phyloP scores from a whole-genome alignment of 1,140 invertebrate genomes.

The Cylas formicarius region DNA sequence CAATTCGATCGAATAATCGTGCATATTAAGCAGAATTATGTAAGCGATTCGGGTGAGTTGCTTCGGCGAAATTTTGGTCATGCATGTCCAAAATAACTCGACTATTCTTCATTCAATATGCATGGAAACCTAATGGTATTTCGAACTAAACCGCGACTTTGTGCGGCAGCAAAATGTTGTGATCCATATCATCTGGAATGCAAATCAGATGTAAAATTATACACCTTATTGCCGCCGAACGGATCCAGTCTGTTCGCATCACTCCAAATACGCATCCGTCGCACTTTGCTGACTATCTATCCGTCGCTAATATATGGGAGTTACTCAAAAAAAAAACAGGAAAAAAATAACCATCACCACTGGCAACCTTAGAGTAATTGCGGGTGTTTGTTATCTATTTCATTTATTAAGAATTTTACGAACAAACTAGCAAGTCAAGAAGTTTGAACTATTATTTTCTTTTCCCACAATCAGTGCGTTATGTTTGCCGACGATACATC shows the following conservation, averaged over 20 bases:
- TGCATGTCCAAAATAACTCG: conserved; percentile 13
- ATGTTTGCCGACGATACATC: no score
- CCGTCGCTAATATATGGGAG: conserved; percentile 10
- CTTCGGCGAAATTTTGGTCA: no score
- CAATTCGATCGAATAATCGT: no score
- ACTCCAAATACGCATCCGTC: conserved; percentile 26
- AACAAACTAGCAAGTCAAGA: no score
- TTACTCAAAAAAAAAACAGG: conserved; percentile 10
- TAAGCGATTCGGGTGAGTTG: no score
- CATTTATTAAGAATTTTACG: no score
- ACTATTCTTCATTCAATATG: conserved; percentile 38
- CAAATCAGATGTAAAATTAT: conserved; percentile 41
- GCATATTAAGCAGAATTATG: no score
- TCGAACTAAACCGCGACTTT: conserved; percentile 36
- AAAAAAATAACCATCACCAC: conserved; percentile 1
- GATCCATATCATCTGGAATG: conserved; percentile 39
- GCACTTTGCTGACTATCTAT: conserved; percentile 18
- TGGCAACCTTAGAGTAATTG: conserved; percentile 1
- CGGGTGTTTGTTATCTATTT: conserved; percentile 10
- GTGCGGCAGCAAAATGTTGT: conserved; percentile 37
- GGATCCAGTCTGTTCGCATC: conserved; percentile 17
- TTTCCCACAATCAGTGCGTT: no score
- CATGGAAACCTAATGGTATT: conserved; percentile 41
- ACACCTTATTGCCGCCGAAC: conserved; percentile 36
- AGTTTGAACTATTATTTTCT: no score